phyloP scores from a whole-genome alignment of 2,113 vertebrate species.

The Patagioenas fasciata region DNA sequence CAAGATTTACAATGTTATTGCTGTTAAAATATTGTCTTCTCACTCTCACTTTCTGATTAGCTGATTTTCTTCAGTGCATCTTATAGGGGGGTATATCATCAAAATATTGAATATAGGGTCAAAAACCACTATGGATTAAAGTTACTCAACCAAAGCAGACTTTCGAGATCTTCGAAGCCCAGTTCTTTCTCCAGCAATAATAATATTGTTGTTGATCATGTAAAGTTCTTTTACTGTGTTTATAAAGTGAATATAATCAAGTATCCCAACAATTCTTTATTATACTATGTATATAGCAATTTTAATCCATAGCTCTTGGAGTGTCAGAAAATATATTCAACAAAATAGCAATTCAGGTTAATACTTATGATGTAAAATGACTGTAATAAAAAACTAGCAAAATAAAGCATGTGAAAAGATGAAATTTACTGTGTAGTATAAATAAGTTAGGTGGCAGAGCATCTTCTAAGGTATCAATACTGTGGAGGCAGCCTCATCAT shows the following conservation, averaged over 20 bases:
- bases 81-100: neutral
- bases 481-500: neutral
- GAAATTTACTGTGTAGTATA: conserved; percentile 11
- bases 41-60: neutral
- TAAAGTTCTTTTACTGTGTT: neutral
- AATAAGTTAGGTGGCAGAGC: neutral
- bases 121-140: neutral
- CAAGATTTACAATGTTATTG: neutral
- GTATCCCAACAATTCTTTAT: neutral
- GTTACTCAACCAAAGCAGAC: neutral
- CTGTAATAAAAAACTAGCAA: neutral
- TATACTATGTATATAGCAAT: neutral
- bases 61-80: neutral
- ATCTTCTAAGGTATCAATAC: neutral
- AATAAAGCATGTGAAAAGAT: neutral
- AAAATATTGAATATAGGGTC: neutral
- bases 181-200: neutral
- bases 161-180: neutral
- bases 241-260: neutral
- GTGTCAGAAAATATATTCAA: neutral
- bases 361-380: neutral
- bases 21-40: conserved; percentile 30
- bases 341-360: neutral
- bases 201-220: neutral
- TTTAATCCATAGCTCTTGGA: neutral